phyloP scores from a whole-genome alignment of 2,888 invertebrate genomes.

The Stenichneumon culpator region DNA sequence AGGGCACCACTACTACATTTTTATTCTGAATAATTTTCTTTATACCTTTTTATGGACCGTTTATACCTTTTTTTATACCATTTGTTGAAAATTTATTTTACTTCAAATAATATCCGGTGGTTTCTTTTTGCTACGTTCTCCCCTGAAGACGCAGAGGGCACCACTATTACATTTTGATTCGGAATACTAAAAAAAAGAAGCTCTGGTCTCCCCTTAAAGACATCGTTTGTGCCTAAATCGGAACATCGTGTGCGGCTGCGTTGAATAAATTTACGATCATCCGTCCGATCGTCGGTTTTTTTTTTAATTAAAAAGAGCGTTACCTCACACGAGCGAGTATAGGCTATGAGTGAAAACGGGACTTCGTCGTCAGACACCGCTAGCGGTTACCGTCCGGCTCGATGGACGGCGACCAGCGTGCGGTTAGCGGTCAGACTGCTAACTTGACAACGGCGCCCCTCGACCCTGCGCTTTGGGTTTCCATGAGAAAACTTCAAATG shows the following conservation, averaged over 20 bases:
- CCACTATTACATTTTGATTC: neutral
- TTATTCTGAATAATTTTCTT: neutral
- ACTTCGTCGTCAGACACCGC: slow-evolving; percentile 16
- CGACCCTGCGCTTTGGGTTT: neutral
- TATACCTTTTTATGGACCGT: too few species aligned
- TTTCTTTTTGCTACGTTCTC: too few species aligned
- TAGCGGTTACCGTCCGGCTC: slow-evolving; percentile 6
- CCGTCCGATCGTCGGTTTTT: neutral
- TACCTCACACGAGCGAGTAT: neutral
- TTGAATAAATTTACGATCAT: neutral
- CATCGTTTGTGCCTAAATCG: neutral
- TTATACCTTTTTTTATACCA: too few species aligned
- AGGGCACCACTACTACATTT: neutral
- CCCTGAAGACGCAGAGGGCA: too few species aligned
- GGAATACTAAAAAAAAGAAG: neutral
- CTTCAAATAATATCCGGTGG: too few species aligned
- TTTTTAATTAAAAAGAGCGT: slow-evolving; percentile 1
- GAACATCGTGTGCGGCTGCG: neutral
- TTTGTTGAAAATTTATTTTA: neutral
- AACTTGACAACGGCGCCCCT: slow-evolving; percentile 15
- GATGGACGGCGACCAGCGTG: slow-evolving; percentile 5
- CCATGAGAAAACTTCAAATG: neutral
- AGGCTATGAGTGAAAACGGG: slow-evolving; percentile 13
- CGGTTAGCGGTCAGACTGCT: slow-evolving; percentile 24
- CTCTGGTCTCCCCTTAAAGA: neutral